Conservation (phyloP, 2,888 invertebrate species). For the Synergus umbraculus region DNA sequence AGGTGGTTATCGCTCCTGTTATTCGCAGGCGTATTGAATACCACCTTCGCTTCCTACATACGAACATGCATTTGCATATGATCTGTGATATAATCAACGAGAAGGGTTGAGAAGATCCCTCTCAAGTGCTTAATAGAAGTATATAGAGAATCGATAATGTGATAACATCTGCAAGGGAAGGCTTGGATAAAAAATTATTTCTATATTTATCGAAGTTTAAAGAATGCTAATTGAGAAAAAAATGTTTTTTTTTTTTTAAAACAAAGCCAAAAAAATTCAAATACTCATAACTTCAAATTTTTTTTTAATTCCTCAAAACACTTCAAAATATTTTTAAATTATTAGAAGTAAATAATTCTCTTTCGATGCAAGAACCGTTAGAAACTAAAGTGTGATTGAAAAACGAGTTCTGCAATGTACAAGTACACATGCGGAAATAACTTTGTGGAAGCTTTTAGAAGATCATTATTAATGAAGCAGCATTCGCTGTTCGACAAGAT, state of each 20-base stretch:
- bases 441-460: slow-evolving; percentile 5
- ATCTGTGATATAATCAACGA: slow-evolving; percentile 38
- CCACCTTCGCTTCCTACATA: slow-evolving; percentile 29
- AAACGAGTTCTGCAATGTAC: slow-evolving; percentile 52
- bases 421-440: slow-evolving; percentile 26
- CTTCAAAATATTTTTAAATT: no score
- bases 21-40: slow-evolving; percentile 40
- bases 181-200: neutral
- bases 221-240: no score
- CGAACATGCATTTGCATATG: slow-evolving; percentile 37
- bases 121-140: slow-evolving; percentile 5
- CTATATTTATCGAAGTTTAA: neutral
- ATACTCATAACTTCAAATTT: no score
- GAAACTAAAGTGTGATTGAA: neutral
- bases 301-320: no score
- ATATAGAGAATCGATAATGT: slow-evolving; percentile 1
- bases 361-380: neutral
- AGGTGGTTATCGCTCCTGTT: slow-evolving; percentile 48
- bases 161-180: neutral
- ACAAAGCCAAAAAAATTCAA: neutral
- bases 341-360: neutral
- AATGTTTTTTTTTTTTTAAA: no score
- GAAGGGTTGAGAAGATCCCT: slow-evolving; percentile 9
- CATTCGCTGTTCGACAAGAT: slow-evolving; percentile 35
- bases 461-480: slow-evolving; percentile 37